A percentile compares a stretch with the other conserved stretches of the same genome.
Conservation (phyloP, 2,888 invertebrate species). For the Carcina quercana region DNA sequence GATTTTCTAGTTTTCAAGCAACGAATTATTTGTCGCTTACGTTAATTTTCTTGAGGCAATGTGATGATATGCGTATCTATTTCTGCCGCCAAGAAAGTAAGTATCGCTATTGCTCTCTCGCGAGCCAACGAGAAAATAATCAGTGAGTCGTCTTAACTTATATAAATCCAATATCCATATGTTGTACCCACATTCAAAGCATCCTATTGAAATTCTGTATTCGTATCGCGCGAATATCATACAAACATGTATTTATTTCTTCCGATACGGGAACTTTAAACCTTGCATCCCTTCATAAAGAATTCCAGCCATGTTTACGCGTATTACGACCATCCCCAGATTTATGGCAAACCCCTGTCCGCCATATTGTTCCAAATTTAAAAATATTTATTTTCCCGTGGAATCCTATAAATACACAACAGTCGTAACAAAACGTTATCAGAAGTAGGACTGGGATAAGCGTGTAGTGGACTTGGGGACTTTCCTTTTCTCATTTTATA, state of each 20-base stretch:
- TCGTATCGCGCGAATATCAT: too few species aligned
- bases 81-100: too few species aligned
- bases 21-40: too few species aligned
- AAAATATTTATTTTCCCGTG: conserved; percentile 57
- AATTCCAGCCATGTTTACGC: conserved; percentile 62
- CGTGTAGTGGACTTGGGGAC: conserved; percentile 41
- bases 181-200: too few species aligned
- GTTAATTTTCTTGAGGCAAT: too few species aligned
- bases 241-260: conserved; percentile 41
- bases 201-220: too few species aligned
- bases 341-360: conserved; percentile 65
- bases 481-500: conserved; percentile 39
- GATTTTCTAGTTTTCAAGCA: too few species aligned
- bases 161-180: too few species aligned
- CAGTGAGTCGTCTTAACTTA: too few species aligned
- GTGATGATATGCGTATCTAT: too few species aligned
- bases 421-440: conserved; percentile 21
- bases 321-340: conserved; percentile 66
- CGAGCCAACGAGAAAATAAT: too few species aligned
- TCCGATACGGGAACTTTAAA: conserved; percentile 39
- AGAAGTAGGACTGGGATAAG: conserved; percentile 28
- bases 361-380: conserved; percentile 70
- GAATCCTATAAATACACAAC: conserved; percentile 33
- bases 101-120: too few species aligned
- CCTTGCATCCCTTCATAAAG: conserved; percentile 58